Base-by-base conservation (phyloP, 2,888 invertebrate species). In the Alitta virens region DNA sequence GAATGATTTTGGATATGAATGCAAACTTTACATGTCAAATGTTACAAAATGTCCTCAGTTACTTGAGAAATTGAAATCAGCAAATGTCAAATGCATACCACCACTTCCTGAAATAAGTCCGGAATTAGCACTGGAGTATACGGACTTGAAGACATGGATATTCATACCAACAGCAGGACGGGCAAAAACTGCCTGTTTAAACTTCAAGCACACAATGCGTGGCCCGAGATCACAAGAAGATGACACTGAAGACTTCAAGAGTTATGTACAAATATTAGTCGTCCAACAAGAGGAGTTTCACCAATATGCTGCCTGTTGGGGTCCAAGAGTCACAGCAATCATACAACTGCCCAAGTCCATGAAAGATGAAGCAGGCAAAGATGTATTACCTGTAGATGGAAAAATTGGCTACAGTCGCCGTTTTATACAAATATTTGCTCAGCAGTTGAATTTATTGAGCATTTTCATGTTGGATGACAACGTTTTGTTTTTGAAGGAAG, bases 401-500 rank as follows among this genome's bases (percentile, higher is more conserved):
- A 56, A 56, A 1, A 49, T 63, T 21, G 63, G 63, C 7, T 63
- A 56, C 26, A 56, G 60, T 3, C n/a, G 65, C 21, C 25, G 53
- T 1, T 65, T 65, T 52, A 63, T 63, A 9, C 65, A 65, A 18
- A 18, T 24, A 18, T 60, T 65, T 59, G 65, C 65, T 2, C 33
- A 65, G 27, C 2, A 7, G 2, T 52, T 50, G 16, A n/a, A 43
- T 1, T 42, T 59, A 12, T 7, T 16, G 33, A 46, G 23, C 16
- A 52, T 65, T 21, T 62, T 64, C 50, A 53, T 64, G 43, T 0
- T 64, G 2, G 64, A 64, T 38, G 64, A 64, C 54, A 64, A 55
- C 33, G 56, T 64, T 38, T 26, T 14, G 16, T 38, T n/a, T 23
- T 5, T 59, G 18, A 38, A 54, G 23, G 38, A 54, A 24, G 46